These are phyloP conservation scores for Ctenosaura bakeri DNA, from an alignment of 2,797 vertebrate genomes.

Conservation along the genomic window DNA sequence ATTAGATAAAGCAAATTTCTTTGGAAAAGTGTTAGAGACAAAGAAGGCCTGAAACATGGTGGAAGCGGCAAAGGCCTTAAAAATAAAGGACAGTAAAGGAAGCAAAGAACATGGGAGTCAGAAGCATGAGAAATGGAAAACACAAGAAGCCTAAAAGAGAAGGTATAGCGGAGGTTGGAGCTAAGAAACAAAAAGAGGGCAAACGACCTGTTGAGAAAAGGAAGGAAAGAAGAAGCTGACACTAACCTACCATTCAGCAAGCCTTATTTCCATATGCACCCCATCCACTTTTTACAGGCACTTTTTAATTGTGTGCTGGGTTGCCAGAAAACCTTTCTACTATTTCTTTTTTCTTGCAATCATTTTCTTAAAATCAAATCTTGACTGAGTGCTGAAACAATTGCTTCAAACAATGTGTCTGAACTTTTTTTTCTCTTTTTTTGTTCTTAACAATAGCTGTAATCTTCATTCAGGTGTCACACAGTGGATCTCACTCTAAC, in stretches of 20 bases:
- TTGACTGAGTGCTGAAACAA: constrained; percentile 2
- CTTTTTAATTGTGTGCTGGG: background rate
- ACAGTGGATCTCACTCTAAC: background rate
- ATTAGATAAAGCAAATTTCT: background rate
- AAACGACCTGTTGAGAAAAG: background rate
- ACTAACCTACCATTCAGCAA: background rate
- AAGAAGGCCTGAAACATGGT: background rate
- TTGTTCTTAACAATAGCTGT: background rate
- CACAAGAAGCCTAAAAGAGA: background rate
- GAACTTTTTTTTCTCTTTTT: too few species aligned
- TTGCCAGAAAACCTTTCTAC: background rate
- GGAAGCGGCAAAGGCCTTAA: background rate
- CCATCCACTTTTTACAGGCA: background rate
- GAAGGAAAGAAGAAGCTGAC: background rate
- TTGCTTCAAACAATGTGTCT: background rate
- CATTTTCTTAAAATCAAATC: background rate
- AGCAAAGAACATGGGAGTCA: background rate
- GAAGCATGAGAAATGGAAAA: background rate
- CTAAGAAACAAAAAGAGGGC: background rate
- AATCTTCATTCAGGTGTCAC: constrained; percentile 2
- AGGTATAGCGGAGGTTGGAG: background rate
- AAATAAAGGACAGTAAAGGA: background rate
- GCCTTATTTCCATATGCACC: background rate
- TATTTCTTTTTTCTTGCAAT: background rate
- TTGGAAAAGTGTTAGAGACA: background rate